Evolutionary conservation across 1,140 invertebrate species (phyloP), one percentile per base, ranked within the genome.

Genomic region (Tyrophagus putrescentiae): DNA sequence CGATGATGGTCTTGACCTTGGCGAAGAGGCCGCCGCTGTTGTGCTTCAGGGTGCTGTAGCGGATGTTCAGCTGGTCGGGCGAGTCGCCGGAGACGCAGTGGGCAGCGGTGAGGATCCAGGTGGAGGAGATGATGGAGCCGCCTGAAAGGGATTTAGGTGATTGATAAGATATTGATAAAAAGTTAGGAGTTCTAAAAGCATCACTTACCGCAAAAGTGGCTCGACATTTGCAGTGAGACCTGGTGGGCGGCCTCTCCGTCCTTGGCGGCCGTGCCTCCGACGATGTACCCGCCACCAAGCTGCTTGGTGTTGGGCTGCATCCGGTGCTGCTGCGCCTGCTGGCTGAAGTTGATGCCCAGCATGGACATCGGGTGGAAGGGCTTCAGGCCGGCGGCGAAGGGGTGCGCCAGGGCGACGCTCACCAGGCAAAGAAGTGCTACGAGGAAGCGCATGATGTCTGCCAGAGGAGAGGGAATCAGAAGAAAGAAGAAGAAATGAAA

Each of bases 111-210:
- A n/a, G n/a, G n/a, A n/a, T n/a, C n/a, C n/a, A n/a, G n/a, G n/a
- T n/a, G n/a, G n/a, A n/a, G 29, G 23, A 33, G 16, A n/a, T 52
- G 6, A n/a, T n/a, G n/a, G n/a, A n/a, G n/a, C n/a, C n/a, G n/a
- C n/a, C n/a, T 39, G 36, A 39, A 39, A 39, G n/a, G n/a, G n/a
- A n/a, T 11, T n/a, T 60, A 33, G 18, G n/a, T 29, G 23, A 18
- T 6, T 61, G n/a, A 25, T 11, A 23, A n/a, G 25, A 60, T 31
- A 21, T 45, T n/a, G 6, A 84, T 83, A 18, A 92, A 70, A 25
- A 93, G 76, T 85, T 87, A 92, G 44, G 76, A 67, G 56, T 84
- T 77, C 61, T 78, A 80, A 31, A 94, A 71, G 7, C 94, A 77
- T 9, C 82, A 80, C 7, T 86, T 89, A 0, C 87, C 88, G 68